These are phyloP conservation scores for Meiosimyza platycephala DNA, from an alignment of 2,888 invertebrate genomes.

Conservation along the genomic window DNA sequence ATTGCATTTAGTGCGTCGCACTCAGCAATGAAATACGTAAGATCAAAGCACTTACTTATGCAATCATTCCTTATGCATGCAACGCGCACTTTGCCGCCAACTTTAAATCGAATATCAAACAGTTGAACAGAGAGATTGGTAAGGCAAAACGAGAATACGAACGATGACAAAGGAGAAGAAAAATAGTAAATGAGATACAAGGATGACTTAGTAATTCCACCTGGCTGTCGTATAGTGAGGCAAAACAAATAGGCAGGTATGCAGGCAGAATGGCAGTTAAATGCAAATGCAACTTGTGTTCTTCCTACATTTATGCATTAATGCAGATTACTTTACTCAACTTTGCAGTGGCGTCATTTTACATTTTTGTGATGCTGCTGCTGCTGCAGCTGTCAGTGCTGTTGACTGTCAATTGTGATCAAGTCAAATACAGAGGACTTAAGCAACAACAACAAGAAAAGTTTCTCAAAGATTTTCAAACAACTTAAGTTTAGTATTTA, in stretches of 20 bases:
- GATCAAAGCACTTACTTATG: slow-evolving; percentile 5
- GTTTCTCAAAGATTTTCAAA: slow-evolving; percentile 9
- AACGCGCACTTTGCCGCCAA: slow-evolving; percentile 7
- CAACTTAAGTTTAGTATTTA: background rate
- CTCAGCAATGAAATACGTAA: background rate
- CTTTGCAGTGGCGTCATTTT: slow-evolving; percentile 15
- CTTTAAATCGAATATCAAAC: slow-evolving; percentile 4
- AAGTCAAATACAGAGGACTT: background rate
- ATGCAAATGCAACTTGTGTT: background rate
- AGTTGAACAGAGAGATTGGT: background rate
- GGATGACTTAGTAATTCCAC: no score
- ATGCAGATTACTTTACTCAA: slow-evolving; percentile 13
- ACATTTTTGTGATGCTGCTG: background rate
- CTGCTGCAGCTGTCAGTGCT: background rate
- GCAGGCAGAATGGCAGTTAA: slow-evolving; percentile 1
- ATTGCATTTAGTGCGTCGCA: slow-evolving; percentile 9
- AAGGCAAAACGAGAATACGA: background rate
- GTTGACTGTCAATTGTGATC: background rate
- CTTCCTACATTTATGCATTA: slow-evolving; percentile 12
- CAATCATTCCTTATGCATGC: slow-evolving; percentile 1
- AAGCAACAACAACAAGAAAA: background rate
- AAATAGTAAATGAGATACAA: background rate
- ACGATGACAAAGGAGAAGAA: background rate
- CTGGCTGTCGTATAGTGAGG: no score
- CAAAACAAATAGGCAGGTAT: background rate